Base-by-base conservation (phyloP, 92 coral and sea anemone genomes). In the Muricea muricata region DNA sequence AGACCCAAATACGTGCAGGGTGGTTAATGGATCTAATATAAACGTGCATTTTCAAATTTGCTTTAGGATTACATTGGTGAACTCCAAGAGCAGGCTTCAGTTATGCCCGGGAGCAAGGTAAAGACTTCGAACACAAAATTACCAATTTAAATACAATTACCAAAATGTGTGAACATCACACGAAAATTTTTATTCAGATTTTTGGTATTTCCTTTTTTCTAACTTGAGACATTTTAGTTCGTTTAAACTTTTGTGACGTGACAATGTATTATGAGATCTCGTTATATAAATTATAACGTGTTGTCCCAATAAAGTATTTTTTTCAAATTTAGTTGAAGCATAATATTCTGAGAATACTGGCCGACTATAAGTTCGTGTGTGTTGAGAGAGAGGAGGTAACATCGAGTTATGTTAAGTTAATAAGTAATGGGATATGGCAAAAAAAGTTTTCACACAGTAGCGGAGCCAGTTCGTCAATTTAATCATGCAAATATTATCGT, bases 301-400 rank as follows among this genome's bases (percentile, higher is more conserved):
- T n/a, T n/a, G n/a, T n/a, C n/a, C n/a, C 45, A 39, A 39, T 39
- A 39, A 39, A 39, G 45, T 33, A 12, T 18, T 28, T 0, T 75
- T 75, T 21, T 23, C 18, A 73, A 17, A 21, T 23, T 29, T 35
- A 75, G 80, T 47, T 75, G 18, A 75, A 35, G n/a, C 80, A 75
- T 21, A 75, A 75, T 35, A 75, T 75, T 75, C 60, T 75, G 46
- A 11, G 65, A 37, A 75, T 95, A 50, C 84, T 95, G 56, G 31
- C 92, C 18, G 98, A 91, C 57, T 95, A 93, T 85, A 88, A 85
- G 42, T 73, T 79, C 46, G 60, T 95, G 84, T 95, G 98, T 35
- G 84, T 81, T 13, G 98, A 95, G 69, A 89, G 98, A 34, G 98
- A 95, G 72, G 98, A 92, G 48, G 98, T 94, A 65, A 61, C 89